Conservation (phyloP, 2,113 vertebrate species). For the Pterophyllum scalare region DNA sequence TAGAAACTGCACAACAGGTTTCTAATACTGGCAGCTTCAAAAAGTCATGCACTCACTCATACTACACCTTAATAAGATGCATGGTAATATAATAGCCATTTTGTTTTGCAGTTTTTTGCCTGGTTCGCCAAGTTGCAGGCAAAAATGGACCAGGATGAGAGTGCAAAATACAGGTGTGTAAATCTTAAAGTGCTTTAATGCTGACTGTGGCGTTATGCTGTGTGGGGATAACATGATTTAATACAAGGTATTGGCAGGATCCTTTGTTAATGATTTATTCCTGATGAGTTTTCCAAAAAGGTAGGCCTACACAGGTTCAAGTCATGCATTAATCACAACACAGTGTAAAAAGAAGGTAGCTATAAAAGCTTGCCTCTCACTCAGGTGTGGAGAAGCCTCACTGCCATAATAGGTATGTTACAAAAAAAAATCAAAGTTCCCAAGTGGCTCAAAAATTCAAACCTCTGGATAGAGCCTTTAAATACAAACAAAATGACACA, state of each 20-base stretch:
- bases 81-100: neutral
- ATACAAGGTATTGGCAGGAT: neutral
- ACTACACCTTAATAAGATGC: neutral
- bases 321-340: neutral
- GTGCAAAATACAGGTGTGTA: conserved; percentile 88
- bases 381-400: neutral
- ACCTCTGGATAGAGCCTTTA: too few species aligned
- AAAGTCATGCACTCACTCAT: neutral
- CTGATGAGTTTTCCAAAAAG: neutral
- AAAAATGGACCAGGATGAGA: conserved; percentile 96
- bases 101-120: conserved; percentile 90
- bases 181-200: neutral
- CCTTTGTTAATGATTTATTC: neutral
- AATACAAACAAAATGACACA: too few species aligned
- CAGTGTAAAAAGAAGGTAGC: neutral
- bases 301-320: neutral
- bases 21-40: neutral
- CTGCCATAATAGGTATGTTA: too few species aligned
- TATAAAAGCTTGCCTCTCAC: neutral
- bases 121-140: conserved; percentile 95
- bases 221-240: neutral
- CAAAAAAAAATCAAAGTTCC: too few species aligned
- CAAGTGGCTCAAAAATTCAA: too few species aligned
- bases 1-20: conserved; percentile 98
- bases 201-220: neutral